phyloP scores from a whole-genome alignment of 2,888 invertebrate genomes.

The Phymatocera aterrima region DNA sequence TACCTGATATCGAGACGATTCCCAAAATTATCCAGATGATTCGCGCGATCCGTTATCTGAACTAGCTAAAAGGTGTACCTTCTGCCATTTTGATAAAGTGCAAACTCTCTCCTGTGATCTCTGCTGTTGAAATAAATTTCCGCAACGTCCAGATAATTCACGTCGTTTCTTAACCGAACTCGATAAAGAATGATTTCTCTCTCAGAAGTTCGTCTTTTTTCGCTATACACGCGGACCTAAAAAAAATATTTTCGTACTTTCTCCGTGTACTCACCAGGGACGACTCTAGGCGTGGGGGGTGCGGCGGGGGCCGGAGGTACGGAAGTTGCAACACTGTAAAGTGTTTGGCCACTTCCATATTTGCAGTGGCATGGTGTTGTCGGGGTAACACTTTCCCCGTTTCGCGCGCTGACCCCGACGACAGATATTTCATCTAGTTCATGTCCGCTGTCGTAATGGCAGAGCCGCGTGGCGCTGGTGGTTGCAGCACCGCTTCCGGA shows the following conservation, averaged over 20 bases:
- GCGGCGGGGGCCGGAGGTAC: slow-evolving; percentile 69
- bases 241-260: neutral
- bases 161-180: too few species aligned
- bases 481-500: slow-evolving; percentile 66
- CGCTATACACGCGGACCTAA: neutral
- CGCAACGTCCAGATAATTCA: too few species aligned
- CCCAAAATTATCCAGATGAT: neutral
- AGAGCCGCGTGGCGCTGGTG: slow-evolving; percentile 71
- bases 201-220: too few species aligned
- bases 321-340: slow-evolving; percentile 72
- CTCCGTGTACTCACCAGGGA: slow-evolving; percentile 62
- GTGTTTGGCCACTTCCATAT: slow-evolving; percentile 74
- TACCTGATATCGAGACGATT: too few species aligned
- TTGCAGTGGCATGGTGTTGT: slow-evolving; percentile 74
- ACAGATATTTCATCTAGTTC: slow-evolving; percentile 77
- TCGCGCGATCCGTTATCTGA: neutral
- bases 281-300: slow-evolving; percentile 62
- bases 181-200: too few species aligned
- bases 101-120: too few species aligned
- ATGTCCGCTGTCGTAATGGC: slow-evolving; percentile 73
- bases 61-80: neutral
- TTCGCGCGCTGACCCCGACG: slow-evolving; percentile 67
- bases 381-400: slow-evolving; percentile 70
- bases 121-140: too few species aligned
- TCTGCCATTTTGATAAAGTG: neutral